Conservation (phyloP, 2,113 vertebrate genomes). For the Dipodomys stephensi region DNA sequence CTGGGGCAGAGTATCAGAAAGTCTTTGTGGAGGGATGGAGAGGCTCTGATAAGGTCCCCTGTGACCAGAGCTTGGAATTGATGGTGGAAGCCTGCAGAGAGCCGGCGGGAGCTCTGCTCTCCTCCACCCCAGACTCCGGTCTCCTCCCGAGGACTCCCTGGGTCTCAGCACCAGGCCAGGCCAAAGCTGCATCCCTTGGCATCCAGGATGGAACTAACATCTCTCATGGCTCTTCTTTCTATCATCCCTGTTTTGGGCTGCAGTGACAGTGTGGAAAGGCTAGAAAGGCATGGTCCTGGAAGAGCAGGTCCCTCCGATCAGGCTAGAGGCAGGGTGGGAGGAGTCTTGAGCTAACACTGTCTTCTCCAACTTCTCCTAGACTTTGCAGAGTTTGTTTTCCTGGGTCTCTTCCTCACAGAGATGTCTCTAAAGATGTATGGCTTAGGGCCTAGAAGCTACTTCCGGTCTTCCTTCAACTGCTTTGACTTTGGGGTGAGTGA, state of each 20-base stretch:
- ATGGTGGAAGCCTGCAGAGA: too few relatives aligned
- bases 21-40: background rate
- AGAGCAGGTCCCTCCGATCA: background rate
- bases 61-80: rapidly evolving
- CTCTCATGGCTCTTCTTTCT: background rate
- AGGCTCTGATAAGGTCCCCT: background rate
- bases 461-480: conserved; percentile 98
- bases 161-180: background rate
- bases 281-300: background rate
- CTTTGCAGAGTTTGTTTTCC: conserved; percentile 97
- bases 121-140: background rate
- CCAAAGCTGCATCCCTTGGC: background rate
- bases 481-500: conserved; percentile 97
- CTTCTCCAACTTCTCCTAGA: conserved; percentile 86
- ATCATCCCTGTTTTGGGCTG: background rate
- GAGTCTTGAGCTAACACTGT: conserved; percentile 54
- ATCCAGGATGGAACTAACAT: rapidly evolving
- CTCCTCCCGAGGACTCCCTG: too few relatives aligned
- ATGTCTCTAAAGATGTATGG: conserved; percentile 99
- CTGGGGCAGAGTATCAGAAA: background rate
- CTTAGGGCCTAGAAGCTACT: conserved; percentile 96
- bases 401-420: conserved; percentile 97
- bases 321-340: background rate
- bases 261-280: background rate
- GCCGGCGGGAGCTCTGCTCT: background rate